These are phyloP conservation scores for Brotula barbata DNA, from an alignment of 2,797 vertebrate genomes.

Conservation along the genomic window DNA sequence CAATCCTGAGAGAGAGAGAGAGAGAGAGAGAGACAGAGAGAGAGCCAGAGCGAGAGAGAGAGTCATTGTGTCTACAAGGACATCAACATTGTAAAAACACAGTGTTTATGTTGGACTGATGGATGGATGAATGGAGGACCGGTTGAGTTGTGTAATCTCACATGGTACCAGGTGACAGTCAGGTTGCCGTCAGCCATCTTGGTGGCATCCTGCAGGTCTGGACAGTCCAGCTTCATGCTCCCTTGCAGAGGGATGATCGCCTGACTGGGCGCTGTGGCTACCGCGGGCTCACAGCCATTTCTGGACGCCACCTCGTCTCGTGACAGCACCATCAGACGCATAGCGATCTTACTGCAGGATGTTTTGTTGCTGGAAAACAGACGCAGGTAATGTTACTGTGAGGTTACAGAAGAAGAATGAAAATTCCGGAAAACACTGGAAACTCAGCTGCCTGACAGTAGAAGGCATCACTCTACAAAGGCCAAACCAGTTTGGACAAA, in stretches of 20 bases:
- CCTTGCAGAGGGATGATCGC: conserved; percentile 32
- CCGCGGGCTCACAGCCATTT: conserved; percentile 2
- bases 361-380: conserved; percentile 82
- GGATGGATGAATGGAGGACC: too few species aligned
- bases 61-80: too few species aligned
- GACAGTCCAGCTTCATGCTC: conserved; percentile 76
- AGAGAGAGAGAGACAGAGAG: neutral
- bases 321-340: conserved; percentile 82
- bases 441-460: too few species aligned
- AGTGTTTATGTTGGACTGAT: too few species aligned
- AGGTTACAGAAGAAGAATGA: too few species aligned
- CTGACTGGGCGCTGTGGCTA: neutral
- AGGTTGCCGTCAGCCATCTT: conserved; percentile 73
- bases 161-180: conserved; percentile 82
- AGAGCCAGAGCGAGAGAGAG: neutral
- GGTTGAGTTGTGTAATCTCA: conserved; percentile 50
- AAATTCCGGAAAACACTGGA: too few species aligned
- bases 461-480: too few species aligned
- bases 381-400: neutral
- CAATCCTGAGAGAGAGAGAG: conserved; percentile 68
- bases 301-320: conserved; percentile 37
- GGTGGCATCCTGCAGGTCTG: conserved; percentile 77
- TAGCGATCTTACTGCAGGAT: conserved; percentile 85
- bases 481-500: too few species aligned
- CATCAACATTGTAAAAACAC: too few species aligned